Percentiles rank a stretch among this genome's conserved stretches.
phyloP scores from a whole-genome alignment of 2,888 invertebrate species.

The Gastrophysa polygoni region DNA sequence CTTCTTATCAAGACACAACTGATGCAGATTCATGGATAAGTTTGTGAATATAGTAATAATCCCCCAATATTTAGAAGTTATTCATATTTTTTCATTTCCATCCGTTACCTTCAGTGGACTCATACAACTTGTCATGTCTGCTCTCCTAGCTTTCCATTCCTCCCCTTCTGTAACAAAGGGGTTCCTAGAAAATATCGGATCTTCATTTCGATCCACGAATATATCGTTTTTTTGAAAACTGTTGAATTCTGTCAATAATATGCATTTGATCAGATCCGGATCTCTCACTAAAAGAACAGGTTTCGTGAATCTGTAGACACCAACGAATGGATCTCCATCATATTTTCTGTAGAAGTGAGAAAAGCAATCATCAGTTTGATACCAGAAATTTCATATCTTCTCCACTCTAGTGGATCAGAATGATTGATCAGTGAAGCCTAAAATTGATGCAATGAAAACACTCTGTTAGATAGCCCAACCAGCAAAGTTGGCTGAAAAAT shows the following conservation, averaged over 20 bases:
- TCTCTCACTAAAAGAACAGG: constrained; percentile 51
- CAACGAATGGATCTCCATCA: constrained; percentile 49
- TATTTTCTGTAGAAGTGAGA: constrained; percentile 49
- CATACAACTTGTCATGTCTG: constrained; percentile 60
- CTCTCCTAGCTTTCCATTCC: constrained; percentile 60
- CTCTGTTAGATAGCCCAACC: too few species aligned
- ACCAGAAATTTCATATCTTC: too few species aligned
- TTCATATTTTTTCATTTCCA: too few species aligned
- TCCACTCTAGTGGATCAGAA: too few species aligned
- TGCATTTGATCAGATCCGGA: constrained; percentile 50
- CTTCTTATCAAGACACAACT: too few species aligned
- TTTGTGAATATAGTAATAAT: too few species aligned
- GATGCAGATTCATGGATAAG: too few species aligned
- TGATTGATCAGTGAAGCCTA: too few species aligned
- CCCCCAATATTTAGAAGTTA: too few species aligned
- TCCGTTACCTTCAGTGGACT: constrained; percentile 60
- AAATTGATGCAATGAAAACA: too few species aligned
- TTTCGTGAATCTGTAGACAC: constrained; percentile 48
- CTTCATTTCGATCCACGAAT: constrained; percentile 53
- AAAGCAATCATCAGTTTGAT: too few species aligned
- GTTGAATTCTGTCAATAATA: constrained; percentile 52
- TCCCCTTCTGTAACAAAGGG: constrained; percentile 59
- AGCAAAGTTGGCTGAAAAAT: too few species aligned
- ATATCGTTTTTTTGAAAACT: constrained; percentile 55
- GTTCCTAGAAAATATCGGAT: constrained; percentile 59